Evolutionary conservation across 2,113 vertebrate species (phyloP).

Genomic region (Hemibagrus wyckioides): DNA sequence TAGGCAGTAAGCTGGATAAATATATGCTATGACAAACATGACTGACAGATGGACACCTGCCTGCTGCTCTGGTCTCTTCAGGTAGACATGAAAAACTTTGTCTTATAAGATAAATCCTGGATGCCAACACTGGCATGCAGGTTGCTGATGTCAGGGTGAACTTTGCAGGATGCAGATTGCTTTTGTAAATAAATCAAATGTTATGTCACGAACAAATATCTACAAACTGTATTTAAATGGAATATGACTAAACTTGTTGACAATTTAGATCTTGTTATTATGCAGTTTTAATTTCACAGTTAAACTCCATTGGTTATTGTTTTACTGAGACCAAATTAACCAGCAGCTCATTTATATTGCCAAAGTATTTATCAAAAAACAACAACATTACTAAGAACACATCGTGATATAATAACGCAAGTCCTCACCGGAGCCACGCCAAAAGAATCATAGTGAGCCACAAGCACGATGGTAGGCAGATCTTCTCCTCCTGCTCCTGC

Average conservation of each 20-base stretch:
- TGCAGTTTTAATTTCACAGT: not conserved
- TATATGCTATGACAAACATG: not conserved
- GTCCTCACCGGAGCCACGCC: constrained; percentile 89
- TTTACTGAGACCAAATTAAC: not conserved
- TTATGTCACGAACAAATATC: not conserved
- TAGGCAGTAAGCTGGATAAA: not conserved
- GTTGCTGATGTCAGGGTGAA: not conserved
- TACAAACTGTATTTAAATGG: not conserved
- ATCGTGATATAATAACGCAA: not conserved
- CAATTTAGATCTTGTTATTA: not conserved
- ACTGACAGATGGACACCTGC: not conserved
- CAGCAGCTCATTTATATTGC: not conserved
- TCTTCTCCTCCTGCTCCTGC: constrained; percentile 95
- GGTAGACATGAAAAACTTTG: not conserved
- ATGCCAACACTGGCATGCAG: not conserved
- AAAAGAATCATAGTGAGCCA: constrained; percentile 96
- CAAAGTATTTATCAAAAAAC: not conserved
- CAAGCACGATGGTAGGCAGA: constrained; percentile 91
- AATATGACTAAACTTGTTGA: not conserved
- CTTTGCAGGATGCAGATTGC: not conserved
- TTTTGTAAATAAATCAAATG: not conserved
- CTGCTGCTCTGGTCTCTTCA: not conserved
- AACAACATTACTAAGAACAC: not conserved
- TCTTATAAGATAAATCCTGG: not conserved
- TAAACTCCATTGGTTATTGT: not conserved